Conservation (phyloP, 2,797 vertebrate species). For the Rhadinocentrus ornatus region DNA sequence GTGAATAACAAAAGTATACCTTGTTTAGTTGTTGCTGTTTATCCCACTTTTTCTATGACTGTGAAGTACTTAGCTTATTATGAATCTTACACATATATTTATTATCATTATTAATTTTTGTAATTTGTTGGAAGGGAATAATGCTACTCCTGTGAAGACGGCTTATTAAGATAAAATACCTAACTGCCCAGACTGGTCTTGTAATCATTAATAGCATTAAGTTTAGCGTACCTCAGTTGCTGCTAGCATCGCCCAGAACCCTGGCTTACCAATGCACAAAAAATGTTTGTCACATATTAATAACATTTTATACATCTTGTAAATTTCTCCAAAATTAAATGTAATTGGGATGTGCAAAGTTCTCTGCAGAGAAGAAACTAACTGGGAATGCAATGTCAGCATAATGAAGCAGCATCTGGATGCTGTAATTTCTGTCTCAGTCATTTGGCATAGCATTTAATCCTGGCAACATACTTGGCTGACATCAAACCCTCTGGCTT, state of each 20-base stretch:
- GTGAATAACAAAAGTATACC: background rate
- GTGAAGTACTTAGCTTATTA: background rate
- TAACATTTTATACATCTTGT: constrained; percentile 17
- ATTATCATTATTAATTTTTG: background rate
- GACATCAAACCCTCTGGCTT: constrained; percentile 51
- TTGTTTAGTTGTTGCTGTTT: background rate
- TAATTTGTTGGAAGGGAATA: constrained; percentile 15
- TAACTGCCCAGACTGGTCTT: constrained; percentile 26
- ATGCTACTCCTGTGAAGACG: background rate
- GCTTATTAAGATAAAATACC: constrained; percentile 13
- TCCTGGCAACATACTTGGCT: constrained; percentile 59
- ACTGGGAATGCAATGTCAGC: constrained; percentile 47
- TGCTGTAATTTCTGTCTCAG: constrained; percentile 56
- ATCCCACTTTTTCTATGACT: background rate
- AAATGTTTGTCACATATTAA: constrained; percentile 12
- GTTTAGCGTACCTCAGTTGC: constrained; percentile 8
- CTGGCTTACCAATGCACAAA: background rate
- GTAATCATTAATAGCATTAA: constrained; percentile 23
- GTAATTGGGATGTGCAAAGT: constrained; percentile 14
- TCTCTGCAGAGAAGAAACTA: constrained; percentile 24
- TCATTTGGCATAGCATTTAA: constrained; percentile 44
- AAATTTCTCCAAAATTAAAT: constrained; percentile 42
- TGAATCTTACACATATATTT: background rate
- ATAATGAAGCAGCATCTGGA: constrained; percentile 56
- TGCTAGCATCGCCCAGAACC: constrained; percentile 1